Base-by-base conservation (phyloP, 2,888 invertebrate species). In the Cheilosia pagana region DNA sequence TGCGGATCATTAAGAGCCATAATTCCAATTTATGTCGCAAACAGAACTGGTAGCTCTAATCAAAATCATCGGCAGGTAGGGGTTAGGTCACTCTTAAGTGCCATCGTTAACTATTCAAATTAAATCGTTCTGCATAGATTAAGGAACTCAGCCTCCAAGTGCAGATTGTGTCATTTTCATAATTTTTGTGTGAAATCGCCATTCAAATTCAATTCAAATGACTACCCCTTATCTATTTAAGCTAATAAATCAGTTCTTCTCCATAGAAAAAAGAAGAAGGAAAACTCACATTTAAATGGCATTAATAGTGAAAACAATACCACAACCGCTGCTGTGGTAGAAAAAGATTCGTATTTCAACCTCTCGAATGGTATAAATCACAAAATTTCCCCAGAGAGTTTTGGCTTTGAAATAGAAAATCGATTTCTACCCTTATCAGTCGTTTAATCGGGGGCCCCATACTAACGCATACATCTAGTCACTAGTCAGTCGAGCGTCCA, bases 31-130 rank as follows among this genome's bases (percentile, higher is more conserved):
- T 45, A 63, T 21, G 53, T 55, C 21, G 43, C 28, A 2, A 16
- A 4, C 31, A 45, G 14, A 67, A 72, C 57, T 14, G 67, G 60
- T 55, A 21, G 53, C 41, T 50, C 10, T 48, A 43, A 53, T 75
- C 23, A 28, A 75, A 48, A 48, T 41, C 35, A 63, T 65, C 70
- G 65, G 57, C 75, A 75, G 81, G 63, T 62, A 41, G 16, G 35
- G 25, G 81, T 70, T 62, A 41, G 16, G 35, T 35, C 41, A 25
- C 16, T 16, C 50, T 53, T 45, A 65, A 50, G 59, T 70, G 65
- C 14, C 45, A 63, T 74, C 71, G 78, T 74, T 78, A 78, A 55
- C 57, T 74, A 78, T 83, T 83, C 79, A 83, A 83, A 83, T 83
- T 63, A 79, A 78, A 79, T 70, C 74, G 70, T 74, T 68, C 55